Evolutionary conservation across 1,140 invertebrate species (phyloP), one percentile per base, ranked within the genome.

Genomic region (Bombus balteatus): DNA sequence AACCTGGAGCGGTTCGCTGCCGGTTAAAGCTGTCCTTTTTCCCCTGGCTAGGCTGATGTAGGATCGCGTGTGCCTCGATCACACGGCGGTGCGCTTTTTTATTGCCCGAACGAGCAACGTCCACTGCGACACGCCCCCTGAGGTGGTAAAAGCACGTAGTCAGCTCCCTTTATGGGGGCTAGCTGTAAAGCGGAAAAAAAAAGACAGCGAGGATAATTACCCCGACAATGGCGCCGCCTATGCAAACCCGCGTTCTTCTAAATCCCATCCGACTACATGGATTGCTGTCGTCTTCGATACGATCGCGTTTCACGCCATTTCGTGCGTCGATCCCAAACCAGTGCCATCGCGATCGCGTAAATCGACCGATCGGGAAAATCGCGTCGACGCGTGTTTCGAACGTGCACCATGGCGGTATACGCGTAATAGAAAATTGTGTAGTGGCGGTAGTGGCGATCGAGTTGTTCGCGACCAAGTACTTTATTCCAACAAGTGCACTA

Each of bases 191-290:
- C 81, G 89, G 89, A 86, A 91, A 90, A 90, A 90, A 90, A 87
- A 90, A 87, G 87, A 86, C 89, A 88, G 83, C 89, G 78, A 86
- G 83, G 89, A 90, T 90, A 90, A 90, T 90, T 91, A 91, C 87
- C 87, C 66, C 76, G 76, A 73, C 87, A 84, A 87, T 90, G 88
- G 88, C 80, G 78, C 37, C 80, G 70, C 57, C 82, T 73, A 83
- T 74, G 83, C 72, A 90, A 77, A 88, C 75, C 76, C 5, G 32
- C 57, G n/a, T 41, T 70, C 47, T 59, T 81, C 32, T 65, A 34
- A 87, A 79, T 62, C 76, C 66, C 71, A 68, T 71, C 68, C 53
- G 39, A 34, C 83, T 79, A 79, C 65, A 47, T 37, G 22, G 10
- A 70, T 28, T n/a, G 32, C 6, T 8, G 18, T n/a, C 37, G 72